Evolutionary conservation across 2,888 invertebrate genomes (phyloP), one percentile per base, ranked within the genome.

Genomic region (Frankliniella fusca): DNA sequence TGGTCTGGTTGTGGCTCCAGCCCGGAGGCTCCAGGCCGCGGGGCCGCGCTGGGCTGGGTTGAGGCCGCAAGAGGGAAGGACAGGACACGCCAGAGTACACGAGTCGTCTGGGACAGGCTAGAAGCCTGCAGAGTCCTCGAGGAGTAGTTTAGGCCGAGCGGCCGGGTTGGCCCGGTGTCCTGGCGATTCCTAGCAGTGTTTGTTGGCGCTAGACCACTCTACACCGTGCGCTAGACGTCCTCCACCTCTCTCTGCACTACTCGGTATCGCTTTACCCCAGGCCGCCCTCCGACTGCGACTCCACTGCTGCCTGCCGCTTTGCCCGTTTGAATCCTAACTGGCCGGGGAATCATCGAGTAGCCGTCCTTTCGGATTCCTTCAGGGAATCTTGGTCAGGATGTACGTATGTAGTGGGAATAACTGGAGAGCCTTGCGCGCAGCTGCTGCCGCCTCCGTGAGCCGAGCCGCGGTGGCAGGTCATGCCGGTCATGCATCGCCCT

Each of bases 1-100:
- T 76, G 70, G 23, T 76, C 70, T 76, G 70, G 70, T 76, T 76
- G 23, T 27, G 70, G 54, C 54, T 23, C 23, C 70, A 23, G 61
- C 15, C 7, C 61, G 7, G 61, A n/a, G 0, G 10, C 18, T 7
- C 15, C 61, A 11, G 61, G 15, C 18, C 54, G 18, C 54, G 18
- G 18, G 18, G 15, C 9, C 50, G 50, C 50, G 10, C 54, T 54
- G 5, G 15, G 54, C 38, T 11, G 50, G 50, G 10, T 50, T 9
- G 10, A 50, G 50, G 50, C 54, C 54, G 54, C 61, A 18, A 18
- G 61, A 11, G 61, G 61, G 18, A 15, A 2, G 15, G 12, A 15
- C 54, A 54, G 54, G 12, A 12, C 54, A 18, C 8, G 15, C n/a
- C n/a, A n/a, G n/a, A n/a, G n/a, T n/a, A n/a, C n/a, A n/a, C n/a